Base-by-base conservation (phyloP, 2,113 vertebrate species). In the Phaethornis superciliosus region DNA sequence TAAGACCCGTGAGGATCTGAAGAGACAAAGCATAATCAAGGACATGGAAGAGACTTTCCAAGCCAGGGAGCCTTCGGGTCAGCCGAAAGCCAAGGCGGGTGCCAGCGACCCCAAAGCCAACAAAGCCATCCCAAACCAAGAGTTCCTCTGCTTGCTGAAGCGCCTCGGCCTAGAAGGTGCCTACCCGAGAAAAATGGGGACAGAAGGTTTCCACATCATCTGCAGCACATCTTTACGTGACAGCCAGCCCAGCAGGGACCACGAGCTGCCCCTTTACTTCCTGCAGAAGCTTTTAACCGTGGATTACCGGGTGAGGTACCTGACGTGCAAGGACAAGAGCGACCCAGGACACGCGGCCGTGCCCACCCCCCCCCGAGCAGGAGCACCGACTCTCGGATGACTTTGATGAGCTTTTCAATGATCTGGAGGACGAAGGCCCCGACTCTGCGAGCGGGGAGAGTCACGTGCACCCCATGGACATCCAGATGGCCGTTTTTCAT, bases 401-500 rank as follows among this genome's bases (percentile, higher is more conserved):
- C 17, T 95, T 97, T 63, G 94, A 96, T 6, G 63, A 58, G 1
- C 69, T 98, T 68, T 80, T 94, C 1, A 35, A 11, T 16, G 6
- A 16, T 10, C 5, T 87, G 71, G 26, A 21, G 15, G 49, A 69
- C 75, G 56, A 9, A 19, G 21, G 4, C 18, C 24, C 44, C 2
- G 12, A 22, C 22, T 14, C n/a, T 76, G 54, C 35, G 10, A 6
- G 6, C 49, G 13, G 15, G n/a, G 49, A 85, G 14, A 20, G 55
- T 32, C 32, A 3, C 2, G 88, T 98, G 51, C 97, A 98, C 91
- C 97, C 98, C 35, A 97, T 98, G 96, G 98, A 98, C 56, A 52
- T 98, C 56, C 97, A 98, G 81, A 98, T 98, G 97, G 97, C 97
- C 56, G 94, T 98, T 51, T 98, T 97, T 81, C 96, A 98, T 44